Evolutionary conservation across 2,797 vertebrate species (phyloP).

Genomic region (Acanthurus lineatus): DNA sequence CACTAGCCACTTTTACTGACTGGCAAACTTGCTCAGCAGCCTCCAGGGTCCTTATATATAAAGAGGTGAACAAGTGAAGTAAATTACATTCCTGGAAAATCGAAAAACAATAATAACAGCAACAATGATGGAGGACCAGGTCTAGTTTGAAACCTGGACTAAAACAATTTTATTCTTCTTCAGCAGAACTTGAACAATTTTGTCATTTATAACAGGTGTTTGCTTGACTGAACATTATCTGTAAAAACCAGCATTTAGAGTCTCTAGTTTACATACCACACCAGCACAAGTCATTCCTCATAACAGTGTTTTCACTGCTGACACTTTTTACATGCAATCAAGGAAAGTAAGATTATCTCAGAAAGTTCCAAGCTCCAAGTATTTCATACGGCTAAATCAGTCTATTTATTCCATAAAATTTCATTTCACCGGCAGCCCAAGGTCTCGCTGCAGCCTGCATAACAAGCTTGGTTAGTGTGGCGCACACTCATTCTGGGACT

Average conservation of each 20-base stretch:
- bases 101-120: not conserved
- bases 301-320: slow-evolving; percentile 15
- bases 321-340: slow-evolving; percentile 43
- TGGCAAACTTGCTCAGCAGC: too few relatives aligned
- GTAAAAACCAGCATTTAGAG: slow-evolving; percentile 1
- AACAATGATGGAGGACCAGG: not conserved
- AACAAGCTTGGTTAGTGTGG: slow-evolving; percentile 60
- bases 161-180: not conserved
- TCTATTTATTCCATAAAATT: slow-evolving; percentile 64
- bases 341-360: slow-evolving; percentile 44
- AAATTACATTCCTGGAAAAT: not conserved
- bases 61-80: not conserved
- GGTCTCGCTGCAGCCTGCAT: slow-evolving; percentile 57
- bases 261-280: not conserved
- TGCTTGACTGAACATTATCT: not conserved
- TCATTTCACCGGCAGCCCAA: slow-evolving; percentile 57
- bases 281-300: slow-evolving; percentile 19
- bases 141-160: not conserved
- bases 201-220: not conserved
- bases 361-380: slow-evolving; percentile 48
- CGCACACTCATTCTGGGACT: slow-evolving; percentile 66
- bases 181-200: too few relatives aligned
- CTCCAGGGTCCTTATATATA: too few relatives aligned
- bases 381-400: slow-evolving; percentile 61
- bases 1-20: too few relatives aligned